phyloP scores from a whole-genome alignment of 1,140 invertebrate genomes.

The Papilio glaucus region DNA sequence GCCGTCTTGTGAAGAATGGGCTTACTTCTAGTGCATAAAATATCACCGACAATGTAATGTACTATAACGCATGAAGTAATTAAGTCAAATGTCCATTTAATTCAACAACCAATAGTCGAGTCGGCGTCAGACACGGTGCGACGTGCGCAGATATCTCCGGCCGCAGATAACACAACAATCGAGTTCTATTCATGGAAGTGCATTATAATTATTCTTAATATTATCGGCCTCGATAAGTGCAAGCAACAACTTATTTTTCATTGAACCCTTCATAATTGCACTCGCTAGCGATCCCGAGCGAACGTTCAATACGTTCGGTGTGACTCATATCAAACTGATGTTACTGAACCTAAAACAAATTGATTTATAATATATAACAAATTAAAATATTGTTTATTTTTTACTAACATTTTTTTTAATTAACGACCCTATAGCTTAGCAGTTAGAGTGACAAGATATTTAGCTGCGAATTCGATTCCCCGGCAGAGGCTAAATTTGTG shows the following conservation, averaged over 20 bases:
- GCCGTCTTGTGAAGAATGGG: neutral
- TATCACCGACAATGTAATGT: neutral
- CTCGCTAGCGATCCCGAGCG: neutral
- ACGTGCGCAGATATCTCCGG: constrained; percentile 26
- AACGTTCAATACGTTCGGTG: neutral
- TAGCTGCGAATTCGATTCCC: too few relatives aligned
- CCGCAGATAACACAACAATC: constrained; percentile 36
- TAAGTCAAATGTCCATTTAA: constrained; percentile 25
- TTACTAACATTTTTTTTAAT: too few relatives aligned
- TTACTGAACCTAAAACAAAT: too few relatives aligned
- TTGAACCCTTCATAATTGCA: constrained; percentile 33
- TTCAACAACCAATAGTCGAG: constrained; percentile 18
- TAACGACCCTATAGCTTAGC: too few relatives aligned
- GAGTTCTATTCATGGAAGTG: constrained; percentile 37
- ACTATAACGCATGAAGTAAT: constrained; percentile 6
- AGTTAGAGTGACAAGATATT: too few relatives aligned
- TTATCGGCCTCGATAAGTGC: constrained; percentile 32
- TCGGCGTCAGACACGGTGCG: constrained; percentile 22
- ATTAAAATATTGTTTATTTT: too few relatives aligned
- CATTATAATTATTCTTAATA: constrained; percentile 34
- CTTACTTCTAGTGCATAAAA: neutral
- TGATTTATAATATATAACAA: too few relatives aligned
- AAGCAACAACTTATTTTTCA: constrained; percentile 33
- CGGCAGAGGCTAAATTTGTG: too few relatives aligned
- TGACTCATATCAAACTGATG: too few relatives aligned